Conservation (phyloP, 1,140 invertebrate genomes). For the Metopolophium dirhodum region DNA sequence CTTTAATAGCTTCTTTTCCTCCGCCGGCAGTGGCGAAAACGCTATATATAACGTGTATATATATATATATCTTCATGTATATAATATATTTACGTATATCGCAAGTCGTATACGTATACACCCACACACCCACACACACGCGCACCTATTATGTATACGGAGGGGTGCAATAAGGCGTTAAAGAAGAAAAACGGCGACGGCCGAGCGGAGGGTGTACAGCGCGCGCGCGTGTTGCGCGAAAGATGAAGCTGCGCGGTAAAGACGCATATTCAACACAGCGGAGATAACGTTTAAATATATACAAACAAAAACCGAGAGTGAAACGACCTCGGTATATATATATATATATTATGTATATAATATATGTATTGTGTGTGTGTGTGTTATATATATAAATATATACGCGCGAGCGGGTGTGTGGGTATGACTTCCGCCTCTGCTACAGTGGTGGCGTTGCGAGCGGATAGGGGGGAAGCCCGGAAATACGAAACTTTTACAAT, state of each 20-base stretch:
- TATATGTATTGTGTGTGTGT: background rate
- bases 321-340: constrained; percentile 29
- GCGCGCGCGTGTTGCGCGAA: background rate
- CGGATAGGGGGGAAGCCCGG: background rate
- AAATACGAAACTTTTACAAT: constrained; percentile 58
- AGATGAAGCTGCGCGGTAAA: constrained; percentile 42
- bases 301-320: constrained; percentile 56
- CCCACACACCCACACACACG: background rate
- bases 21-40: background rate
- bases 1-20: constrained; percentile 42
- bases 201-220: background rate
- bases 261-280: constrained; percentile 45
- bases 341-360: background rate
- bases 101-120: background rate
- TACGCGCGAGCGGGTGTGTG: background rate
- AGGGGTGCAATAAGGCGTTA: constrained; percentile 57
- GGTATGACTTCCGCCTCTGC: background rate
- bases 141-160: constrained; percentile 29
- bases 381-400: background rate
- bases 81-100: constrained; percentile 16
- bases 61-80: background rate
- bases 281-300: constrained; percentile 57
- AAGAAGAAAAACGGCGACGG: constrained; percentile 54
- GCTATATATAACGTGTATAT: background rate
- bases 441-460: background rate